A percentile compares a stretch with the other conserved stretches of the same genome.
These are phyloP conservation scores for Drosophila pullipes DNA, from an alignment of 2,888 invertebrate genomes.

Conservation along the genomic window DNA sequence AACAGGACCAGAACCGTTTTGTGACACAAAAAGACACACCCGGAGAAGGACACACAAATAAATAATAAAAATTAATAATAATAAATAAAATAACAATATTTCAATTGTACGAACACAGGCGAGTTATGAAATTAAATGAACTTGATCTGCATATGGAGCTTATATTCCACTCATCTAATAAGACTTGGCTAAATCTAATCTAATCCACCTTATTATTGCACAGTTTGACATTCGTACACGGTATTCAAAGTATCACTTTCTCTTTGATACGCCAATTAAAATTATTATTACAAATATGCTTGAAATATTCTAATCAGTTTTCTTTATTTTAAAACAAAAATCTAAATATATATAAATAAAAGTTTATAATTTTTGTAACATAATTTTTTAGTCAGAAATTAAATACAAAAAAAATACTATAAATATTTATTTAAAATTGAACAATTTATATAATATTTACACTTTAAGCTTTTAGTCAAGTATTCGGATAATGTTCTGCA, in stretches of 20 bases:
- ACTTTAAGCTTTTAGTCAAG: no score
- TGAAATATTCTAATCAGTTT: not conserved
- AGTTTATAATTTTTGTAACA: not conserved
- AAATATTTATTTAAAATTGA: no score
- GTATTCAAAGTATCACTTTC: not conserved
- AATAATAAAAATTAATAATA: not conserved
- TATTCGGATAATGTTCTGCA: no score
- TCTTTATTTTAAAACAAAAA: not conserved
- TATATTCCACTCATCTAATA: not conserved
- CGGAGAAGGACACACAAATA: not conserved
- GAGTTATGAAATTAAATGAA: not conserved
- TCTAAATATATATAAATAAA: not conserved
- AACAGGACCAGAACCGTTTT: not conserved
- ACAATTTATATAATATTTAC: no score
- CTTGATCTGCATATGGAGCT: not conserved
- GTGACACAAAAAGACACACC: accelerated
- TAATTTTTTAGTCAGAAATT: not conserved
- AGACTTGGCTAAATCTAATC: not conserved
- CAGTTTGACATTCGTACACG: not conserved
- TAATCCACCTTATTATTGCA: not conserved
- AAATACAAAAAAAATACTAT: no score
- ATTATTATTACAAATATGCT: not conserved
- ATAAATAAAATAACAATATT: not conserved
- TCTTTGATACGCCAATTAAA: not conserved
- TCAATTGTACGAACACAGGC: not conserved